Percentiles rank a stretch among this genome's conserved stretches.
phyloP scores from a whole-genome alignment of 2,888 invertebrate genomes.

The Meiosimyza platycephala region DNA sequence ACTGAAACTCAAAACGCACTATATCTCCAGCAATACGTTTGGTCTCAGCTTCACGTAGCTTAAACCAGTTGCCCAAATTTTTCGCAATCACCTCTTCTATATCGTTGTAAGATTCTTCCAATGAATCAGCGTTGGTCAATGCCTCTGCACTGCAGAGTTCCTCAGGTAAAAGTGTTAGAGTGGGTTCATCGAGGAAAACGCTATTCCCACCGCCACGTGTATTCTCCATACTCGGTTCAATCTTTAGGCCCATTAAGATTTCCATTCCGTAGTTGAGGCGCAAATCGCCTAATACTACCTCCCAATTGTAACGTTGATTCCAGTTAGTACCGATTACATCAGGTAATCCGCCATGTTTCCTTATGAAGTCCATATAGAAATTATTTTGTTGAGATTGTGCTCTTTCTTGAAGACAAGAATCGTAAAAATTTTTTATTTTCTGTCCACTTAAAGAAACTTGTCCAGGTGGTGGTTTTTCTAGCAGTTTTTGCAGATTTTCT shows the following conservation, averaged over 20 bases:
- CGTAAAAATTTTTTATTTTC: slow-evolving; percentile 57
- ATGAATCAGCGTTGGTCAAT: slow-evolving; percentile 44
- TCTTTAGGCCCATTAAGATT: slow-evolving; percentile 58
- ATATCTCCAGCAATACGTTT: slow-evolving; percentile 55
- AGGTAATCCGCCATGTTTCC: slow-evolving; percentile 55
- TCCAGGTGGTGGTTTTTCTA: slow-evolving; percentile 44
- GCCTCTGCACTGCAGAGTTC: slow-evolving; percentile 53
- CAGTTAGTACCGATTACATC: slow-evolving; percentile 50
- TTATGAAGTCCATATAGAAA: slow-evolving; percentile 52
- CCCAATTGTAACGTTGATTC: slow-evolving; percentile 56
- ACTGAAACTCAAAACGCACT: slow-evolving; percentile 59
- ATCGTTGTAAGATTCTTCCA: slow-evolving; percentile 47
- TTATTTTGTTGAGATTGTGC: slow-evolving; percentile 47
- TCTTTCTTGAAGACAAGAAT: slow-evolving; percentile 50
- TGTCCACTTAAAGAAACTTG: slow-evolving; percentile 46
- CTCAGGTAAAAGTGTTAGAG: slow-evolving; percentile 53
- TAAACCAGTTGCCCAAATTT: slow-evolving; percentile 58
- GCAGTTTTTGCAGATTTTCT: slow-evolving; percentile 50
- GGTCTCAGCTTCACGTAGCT: slow-evolving; percentile 50
- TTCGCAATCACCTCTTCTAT: slow-evolving; percentile 54
- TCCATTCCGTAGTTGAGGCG: slow-evolving; percentile 57
- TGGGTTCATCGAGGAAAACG: slow-evolving; percentile 58
- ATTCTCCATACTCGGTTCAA: slow-evolving; percentile 54
- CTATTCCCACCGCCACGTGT: slow-evolving; percentile 49
- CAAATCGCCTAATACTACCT: slow-evolving; percentile 53